These are phyloP conservation scores for Trissolcus brochymenae DNA, from an alignment of 2,888 invertebrate species.

Conservation along the genomic window DNA sequence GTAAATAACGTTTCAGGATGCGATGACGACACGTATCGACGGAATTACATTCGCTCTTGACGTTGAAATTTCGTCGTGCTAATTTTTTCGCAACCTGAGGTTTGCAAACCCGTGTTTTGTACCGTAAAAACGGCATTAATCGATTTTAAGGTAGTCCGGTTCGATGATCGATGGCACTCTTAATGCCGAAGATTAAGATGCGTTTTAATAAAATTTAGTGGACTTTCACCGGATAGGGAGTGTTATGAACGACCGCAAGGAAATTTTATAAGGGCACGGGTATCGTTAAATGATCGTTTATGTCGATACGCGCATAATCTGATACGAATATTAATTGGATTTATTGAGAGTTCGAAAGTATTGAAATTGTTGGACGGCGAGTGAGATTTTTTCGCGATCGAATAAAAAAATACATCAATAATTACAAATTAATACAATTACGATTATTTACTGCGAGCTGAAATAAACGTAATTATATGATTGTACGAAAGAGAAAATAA, in stretches of 20 bases:
- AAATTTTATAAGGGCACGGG: slow-evolving; percentile 34
- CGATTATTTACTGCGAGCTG: not conserved
- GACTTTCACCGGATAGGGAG: slow-evolving; percentile 39
- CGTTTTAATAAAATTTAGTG: slow-evolving; percentile 44
- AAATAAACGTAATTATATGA: slow-evolving; percentile 1
- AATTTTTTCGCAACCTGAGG: slow-evolving; percentile 20
- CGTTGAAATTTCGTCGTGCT: slow-evolving; percentile 28
- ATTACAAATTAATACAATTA: slow-evolving; percentile 5
- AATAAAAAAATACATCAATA: not conserved
- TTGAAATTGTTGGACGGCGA: slow-evolving; percentile 3
- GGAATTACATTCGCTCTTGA: slow-evolving; percentile 35
- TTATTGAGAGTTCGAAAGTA: slow-evolving; percentile 20
- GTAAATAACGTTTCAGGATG: slow-evolving; percentile 39
- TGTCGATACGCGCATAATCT: slow-evolving; percentile 41
- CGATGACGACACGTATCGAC: slow-evolving; percentile 31
- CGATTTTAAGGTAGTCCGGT: slow-evolving; percentile 42
- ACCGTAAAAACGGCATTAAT: slow-evolving; percentile 38
- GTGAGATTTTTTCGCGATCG: not conserved
- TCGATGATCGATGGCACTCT: slow-evolving; percentile 36
- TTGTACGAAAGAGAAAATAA: not conserved
- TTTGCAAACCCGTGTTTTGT: slow-evolving; percentile 23
- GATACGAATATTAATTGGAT: slow-evolving; percentile 43
- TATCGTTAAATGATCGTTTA: slow-evolving; percentile 47
- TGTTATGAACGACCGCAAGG: slow-evolving; percentile 23
- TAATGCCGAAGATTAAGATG: slow-evolving; percentile 37